These are phyloP conservation scores for Ornithoptera priamus DNA, from an alignment of 2,888 invertebrate genomes.

Conservation along the genomic window DNA sequence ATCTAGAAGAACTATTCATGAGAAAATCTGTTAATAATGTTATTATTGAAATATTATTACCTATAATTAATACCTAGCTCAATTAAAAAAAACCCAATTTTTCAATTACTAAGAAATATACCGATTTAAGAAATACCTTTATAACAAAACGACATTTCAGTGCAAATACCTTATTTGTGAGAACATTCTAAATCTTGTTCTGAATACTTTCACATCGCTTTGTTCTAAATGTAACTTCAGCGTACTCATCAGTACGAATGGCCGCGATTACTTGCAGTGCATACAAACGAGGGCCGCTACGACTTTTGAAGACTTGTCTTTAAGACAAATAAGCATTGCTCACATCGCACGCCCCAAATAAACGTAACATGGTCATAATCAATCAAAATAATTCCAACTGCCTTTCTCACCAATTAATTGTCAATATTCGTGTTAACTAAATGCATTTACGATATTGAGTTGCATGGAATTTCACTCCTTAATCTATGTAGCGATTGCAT, in stretches of 20 bases:
- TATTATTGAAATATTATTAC: too few species aligned
- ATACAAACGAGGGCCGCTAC: conserved; percentile 42
- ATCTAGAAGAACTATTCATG: too few species aligned
- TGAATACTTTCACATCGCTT: conserved; percentile 1
- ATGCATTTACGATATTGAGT: conserved; percentile 15
- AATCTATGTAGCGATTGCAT: conserved; percentile 28
- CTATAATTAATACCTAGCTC: too few species aligned
- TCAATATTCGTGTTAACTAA: conserved; percentile 31
- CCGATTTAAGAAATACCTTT: not conserved
- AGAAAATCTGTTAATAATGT: too few species aligned
- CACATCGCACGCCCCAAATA: conserved; percentile 31
- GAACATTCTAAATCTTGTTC: conserved; percentile 36
- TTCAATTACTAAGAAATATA: not conserved
- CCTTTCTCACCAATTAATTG: conserved; percentile 40
- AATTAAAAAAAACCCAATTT: too few species aligned
- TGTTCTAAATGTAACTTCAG: conserved; percentile 11
- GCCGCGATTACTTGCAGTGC: conserved; percentile 55
- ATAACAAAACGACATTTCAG: not conserved
- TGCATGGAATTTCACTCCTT: conserved; percentile 22
- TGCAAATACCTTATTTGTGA: not conserved
- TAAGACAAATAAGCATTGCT: conserved; percentile 34
- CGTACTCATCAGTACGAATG: conserved; percentile 40
- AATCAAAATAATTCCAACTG: conserved; percentile 41
- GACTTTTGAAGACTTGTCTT: conserved; percentile 42
- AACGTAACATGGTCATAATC: conserved; percentile 38